Evolutionary conservation across 1,140 invertebrate species (phyloP).

Genomic region (Aphelenchoides fujianensis): DNA sequence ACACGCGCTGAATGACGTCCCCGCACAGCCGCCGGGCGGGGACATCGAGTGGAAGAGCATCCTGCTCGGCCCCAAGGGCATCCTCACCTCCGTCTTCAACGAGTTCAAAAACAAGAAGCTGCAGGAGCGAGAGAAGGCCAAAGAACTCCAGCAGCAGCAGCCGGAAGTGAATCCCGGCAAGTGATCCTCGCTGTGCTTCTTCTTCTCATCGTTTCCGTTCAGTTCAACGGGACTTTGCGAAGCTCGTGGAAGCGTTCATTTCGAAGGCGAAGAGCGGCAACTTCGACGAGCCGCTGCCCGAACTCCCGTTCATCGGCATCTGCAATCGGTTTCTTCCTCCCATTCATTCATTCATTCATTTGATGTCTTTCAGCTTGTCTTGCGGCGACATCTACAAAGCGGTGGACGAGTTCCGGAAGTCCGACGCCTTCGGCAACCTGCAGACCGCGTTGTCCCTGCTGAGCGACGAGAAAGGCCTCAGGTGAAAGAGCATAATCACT

Average conservation of each 20-base stretch:
- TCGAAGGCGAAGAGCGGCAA: conserved; percentile 50
- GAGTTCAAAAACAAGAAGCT: conserved; percentile 56
- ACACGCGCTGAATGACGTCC: neutral
- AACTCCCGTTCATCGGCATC: conserved; percentile 60
- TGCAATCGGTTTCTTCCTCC: conserved; percentile 61
- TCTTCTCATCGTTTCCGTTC: no score
- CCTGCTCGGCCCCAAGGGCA: conserved; percentile 52
- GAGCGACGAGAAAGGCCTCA: conserved; percentile 59
- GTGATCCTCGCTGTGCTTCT: no score
- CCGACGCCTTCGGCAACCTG: conserved; percentile 60
- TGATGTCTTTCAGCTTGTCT: conserved; percentile 17
- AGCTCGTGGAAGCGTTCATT: conserved; percentile 54
- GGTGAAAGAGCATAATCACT: no score
- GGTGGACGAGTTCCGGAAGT: conserved; percentile 56
- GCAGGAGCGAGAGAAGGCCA: conserved; percentile 31
- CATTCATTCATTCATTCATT: no score
- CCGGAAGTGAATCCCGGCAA: neutral
- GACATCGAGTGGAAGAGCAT: conserved; percentile 41
- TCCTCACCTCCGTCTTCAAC: conserved; percentile 55
- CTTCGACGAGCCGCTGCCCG: conserved; percentile 58
- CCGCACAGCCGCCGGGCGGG: neutral
- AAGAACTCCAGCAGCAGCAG: conserved; percentile 13
- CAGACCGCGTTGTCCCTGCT: conserved; percentile 58
- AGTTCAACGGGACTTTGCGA: conserved; percentile 48
- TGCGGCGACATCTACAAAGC: conserved; percentile 62